Conservation (phyloP, 2,888 invertebrate species). For the Penaeus monodon region DNA sequence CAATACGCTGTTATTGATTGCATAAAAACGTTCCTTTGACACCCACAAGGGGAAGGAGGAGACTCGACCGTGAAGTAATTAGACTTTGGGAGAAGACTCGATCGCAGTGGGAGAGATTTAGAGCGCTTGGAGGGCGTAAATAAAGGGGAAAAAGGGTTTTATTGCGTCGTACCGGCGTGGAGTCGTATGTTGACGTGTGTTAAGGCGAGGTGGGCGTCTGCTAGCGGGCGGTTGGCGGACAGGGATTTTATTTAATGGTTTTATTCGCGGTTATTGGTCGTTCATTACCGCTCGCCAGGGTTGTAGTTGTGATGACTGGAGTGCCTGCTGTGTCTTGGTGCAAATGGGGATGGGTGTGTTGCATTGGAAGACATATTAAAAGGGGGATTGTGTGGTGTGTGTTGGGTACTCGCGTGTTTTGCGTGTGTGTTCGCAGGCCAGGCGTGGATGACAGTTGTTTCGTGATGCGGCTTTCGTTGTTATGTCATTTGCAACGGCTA, state of each 20-base stretch:
- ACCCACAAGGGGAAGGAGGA: too few relatives aligned
- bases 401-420: conserved; percentile 6
- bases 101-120: too few relatives aligned
- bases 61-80: too few relatives aligned
- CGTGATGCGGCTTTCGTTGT: not conserved
- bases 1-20: not conserved
- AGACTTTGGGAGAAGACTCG: too few relatives aligned
- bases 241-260: not conserved
- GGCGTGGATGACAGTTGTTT: not conserved
- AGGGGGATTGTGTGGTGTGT: not conserved
- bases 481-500: not conserved
- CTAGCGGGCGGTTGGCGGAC: too few relatives aligned
- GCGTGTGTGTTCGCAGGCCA: not conserved
- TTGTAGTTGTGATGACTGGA: not conserved
- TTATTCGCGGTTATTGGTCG: not conserved
- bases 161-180: too few relatives aligned
- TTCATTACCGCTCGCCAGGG: not conserved
- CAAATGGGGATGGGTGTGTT: not conserved
- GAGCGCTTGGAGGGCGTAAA: too few relatives aligned
- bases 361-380: not conserved
- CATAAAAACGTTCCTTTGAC: too few relatives aligned
- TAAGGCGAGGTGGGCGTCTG: too few relatives aligned
- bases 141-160: too few relatives aligned
- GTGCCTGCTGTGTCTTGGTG: not conserved
- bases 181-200: too few relatives aligned